These are phyloP conservation scores for Frieseomelitta varia DNA, from an alignment of 1,140 invertebrate species.

Conservation along the genomic window DNA sequence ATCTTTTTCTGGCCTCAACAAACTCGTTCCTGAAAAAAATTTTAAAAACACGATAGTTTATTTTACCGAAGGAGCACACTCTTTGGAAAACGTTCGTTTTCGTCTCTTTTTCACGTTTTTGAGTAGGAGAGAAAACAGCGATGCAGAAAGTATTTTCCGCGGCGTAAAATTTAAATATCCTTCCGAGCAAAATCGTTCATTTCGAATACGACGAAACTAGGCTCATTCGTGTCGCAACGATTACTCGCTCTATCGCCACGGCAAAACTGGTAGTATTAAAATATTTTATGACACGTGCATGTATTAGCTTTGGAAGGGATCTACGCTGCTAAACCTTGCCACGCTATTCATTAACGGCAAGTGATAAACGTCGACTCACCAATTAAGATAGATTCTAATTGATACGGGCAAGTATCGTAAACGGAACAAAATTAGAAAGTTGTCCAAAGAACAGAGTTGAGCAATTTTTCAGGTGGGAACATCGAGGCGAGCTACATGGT, in stretches of 20 bases:
- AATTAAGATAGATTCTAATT: background rate
- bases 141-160: background rate
- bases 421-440: background rate
- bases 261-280: background rate
- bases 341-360: background rate
- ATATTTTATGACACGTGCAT: background rate
- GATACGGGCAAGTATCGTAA: background rate
- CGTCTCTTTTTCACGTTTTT: background rate
- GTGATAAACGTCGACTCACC: background rate
- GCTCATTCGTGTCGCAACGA: background rate
- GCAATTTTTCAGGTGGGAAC: background rate
- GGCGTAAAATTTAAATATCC: background rate
- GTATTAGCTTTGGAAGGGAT: background rate
- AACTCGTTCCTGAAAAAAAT: background rate
- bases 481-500: rapidly evolving
- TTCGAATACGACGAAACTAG: background rate
- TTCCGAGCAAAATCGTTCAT: background rate
- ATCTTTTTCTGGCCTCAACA: background rate
- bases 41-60: background rate
- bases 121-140: background rate
- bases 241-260: too few relatives aligned
- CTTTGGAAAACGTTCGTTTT: background rate
- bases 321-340: background rate
- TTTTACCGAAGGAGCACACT: background rate
- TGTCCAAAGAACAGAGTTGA: background rate